These are phyloP conservation scores for Enhydra lutris DNA, from an alignment of 2,113 vertebrate species.

Conservation along the genomic window DNA sequence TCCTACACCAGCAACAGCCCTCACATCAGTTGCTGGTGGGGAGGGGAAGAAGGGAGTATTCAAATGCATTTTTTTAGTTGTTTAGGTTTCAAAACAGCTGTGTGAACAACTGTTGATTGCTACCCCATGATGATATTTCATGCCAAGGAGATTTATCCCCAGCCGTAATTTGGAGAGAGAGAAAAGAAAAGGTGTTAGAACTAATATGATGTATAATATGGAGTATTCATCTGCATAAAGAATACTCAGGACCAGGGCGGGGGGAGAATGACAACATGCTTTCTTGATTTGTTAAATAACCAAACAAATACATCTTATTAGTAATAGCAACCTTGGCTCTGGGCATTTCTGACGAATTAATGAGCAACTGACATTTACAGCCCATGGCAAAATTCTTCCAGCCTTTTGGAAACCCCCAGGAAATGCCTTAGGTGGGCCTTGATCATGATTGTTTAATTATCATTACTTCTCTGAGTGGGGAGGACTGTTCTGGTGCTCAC, in stretches of 20 bases:
- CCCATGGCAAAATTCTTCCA: conserved; percentile 66
- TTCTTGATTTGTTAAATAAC: conserved; percentile 70
- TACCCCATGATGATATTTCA: neutral
- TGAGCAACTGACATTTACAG: conserved; percentile 36
- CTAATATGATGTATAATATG: neutral
- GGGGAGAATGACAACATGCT: conserved; percentile 31
- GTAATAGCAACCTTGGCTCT: conserved; percentile 49
- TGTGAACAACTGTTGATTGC: conserved; percentile 8
- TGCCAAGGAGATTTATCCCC: conserved; percentile 37
- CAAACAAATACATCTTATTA: conserved; percentile 71
- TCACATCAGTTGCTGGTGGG: neutral
- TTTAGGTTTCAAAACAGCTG: conserved; percentile 33
- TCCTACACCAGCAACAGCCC: neutral
- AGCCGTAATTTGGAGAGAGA: conserved; percentile 10
- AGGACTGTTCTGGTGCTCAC: neutral
- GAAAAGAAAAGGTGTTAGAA: neutral
- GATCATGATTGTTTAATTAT: conserved; percentile 44
- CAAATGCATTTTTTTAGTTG: conserved; percentile 9
- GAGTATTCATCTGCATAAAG: neutral
- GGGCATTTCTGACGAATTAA: conserved; percentile 66
- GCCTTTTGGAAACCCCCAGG: conserved; percentile 45
- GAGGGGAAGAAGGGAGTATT: neutral
- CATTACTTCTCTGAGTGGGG: neutral
- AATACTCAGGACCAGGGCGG: neutral
- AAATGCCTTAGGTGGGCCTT: conserved; percentile 1